Evolutionary conservation across 2,888 invertebrate species (phyloP), one percentile per base, ranked within the genome.

Genomic region (Orgyia antiqua): DNA sequence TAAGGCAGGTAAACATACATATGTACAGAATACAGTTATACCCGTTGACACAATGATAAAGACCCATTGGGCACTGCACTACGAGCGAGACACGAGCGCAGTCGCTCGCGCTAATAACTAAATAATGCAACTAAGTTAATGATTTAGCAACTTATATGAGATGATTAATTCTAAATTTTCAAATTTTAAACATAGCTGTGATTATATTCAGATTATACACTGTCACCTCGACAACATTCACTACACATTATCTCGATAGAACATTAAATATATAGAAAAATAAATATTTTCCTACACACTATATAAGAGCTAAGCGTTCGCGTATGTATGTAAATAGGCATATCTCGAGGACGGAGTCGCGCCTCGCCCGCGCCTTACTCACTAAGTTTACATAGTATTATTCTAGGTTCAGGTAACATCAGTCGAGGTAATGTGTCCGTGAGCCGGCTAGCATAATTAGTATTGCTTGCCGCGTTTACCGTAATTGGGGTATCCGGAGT

Each of bases 401-500:
- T 56, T 49, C 82, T 82, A 82, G 69, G 73, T 67, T 84, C 84
- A 84, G 83, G 84, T 84, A 82, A 83, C 84, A 80, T 83, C 83
- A 83, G 82, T 84, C 83, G 84, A 86, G 83, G 84, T 84, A 83
- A 83, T 80, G 83, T 80, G 84, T 83, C 76, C 77, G 77, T 70
- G 79, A 77, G 82, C 78, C 71, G 75, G 71, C 70, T 63, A 60
- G 70, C 74, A 47, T 54, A 67, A 15, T 71, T 84, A 84, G 72
- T 80, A 75, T 78, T 84, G 84, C 82, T 86, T 86, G 77, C 83
- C 83, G 75, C 84, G 84, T 87, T 84, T 93, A 92, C 93, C 93
- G 88, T 93, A 93, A 89, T 92, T 92, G 87, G 91, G 91, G 87
- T 93, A 93, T 88, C 91, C 92, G 75, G 92, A 90, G 88, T 92